A percentile compares a stretch with the other conserved stretches of the same genome.
These are phyloP conservation scores for Antechinus stuartii DNA, from an alignment of 2,113 vertebrate species.

Conservation along the genomic window DNA sequence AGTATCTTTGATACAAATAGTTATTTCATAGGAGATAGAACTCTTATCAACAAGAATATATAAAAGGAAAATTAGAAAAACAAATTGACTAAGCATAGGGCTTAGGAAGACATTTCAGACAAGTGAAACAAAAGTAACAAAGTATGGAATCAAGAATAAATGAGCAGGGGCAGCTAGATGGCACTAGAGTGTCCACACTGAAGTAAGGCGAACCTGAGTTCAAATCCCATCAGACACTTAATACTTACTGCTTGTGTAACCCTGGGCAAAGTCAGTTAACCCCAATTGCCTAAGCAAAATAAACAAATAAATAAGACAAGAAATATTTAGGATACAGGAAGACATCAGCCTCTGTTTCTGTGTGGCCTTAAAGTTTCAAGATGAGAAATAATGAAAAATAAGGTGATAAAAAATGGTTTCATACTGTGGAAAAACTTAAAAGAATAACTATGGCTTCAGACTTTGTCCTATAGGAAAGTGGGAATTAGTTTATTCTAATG, in stretches of 20 bases:
- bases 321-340: background rate
- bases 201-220: too few relatives aligned
- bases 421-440: background rate
- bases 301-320: background rate
- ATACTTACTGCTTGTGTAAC: too few relatives aligned
- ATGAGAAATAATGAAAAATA: background rate
- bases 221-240: too few relatives aligned
- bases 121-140: background rate
- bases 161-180: too few relatives aligned
- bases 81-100: background rate
- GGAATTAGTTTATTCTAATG: background rate
- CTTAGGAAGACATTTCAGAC: background rate
- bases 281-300: too few relatives aligned
- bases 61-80: background rate
- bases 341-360: background rate
- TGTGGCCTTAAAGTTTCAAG: background rate
- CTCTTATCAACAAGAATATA: background rate
- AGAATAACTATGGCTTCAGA: background rate
- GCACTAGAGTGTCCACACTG: too few relatives aligned
- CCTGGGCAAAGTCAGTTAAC: too few relatives aligned
- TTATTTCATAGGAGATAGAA: background rate
- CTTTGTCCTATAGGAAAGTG: background rate
- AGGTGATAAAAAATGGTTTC: background rate
- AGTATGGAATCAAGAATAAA: background rate
- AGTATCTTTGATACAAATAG: background rate